Evolutionary conservation across 37 sponge, comb jelly and placozoan species (phyloP), one percentile per base, ranked within the genome.

Genomic region (Hexactinellida sp.): DNA sequence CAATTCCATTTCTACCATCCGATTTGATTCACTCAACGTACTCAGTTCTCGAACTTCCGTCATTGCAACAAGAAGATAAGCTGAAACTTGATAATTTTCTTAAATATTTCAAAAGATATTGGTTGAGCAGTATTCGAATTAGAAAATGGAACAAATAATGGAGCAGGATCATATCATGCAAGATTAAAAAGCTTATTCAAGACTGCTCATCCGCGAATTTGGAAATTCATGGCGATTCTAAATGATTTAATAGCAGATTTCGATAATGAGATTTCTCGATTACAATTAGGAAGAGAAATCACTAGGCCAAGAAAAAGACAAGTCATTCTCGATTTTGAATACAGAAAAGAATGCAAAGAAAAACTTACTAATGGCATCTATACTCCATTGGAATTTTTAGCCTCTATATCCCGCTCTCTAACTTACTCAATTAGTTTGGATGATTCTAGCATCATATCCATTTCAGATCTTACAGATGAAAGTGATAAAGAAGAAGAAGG

Each of bases 311-410:
- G 25, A 23, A 63, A 25, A 28, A 63, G 34, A 63, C 76, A 63
- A 23, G 76, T 63, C 32, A 63, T 23, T 3, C 25, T 32, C 76
- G 47, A 63, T 28, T 32, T 63, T 23, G 32, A 63, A 28, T 63
- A 63, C 34, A 63, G 76, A n/a, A 28, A 63, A 32, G 34, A 32
- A 3, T 63, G 76, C 34, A 63, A 63, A 63, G 76, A 63, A 63
- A 63, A 63, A 28, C 76, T 63, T 63, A 63, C 34, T 23, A 63
- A 23, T 63, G 76, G 76, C 32, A 63, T 28, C 34, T 63, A 63
- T 63, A 63, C 32, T 63, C 76, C 76, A 63, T 63, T 7, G 76
- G 76, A 63, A 63, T 63, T 63, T 63, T 63, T 63, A 28, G 76
- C 25, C 76, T 63, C 76, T 63, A 63, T 63, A 32, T 32, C 5